A percentile compares a stretch with the other conserved stretches of the same genome.
These are phyloP conservation scores for Garra rufa DNA, from an alignment of 2,113 vertebrate genomes.

Conservation along the genomic window DNA sequence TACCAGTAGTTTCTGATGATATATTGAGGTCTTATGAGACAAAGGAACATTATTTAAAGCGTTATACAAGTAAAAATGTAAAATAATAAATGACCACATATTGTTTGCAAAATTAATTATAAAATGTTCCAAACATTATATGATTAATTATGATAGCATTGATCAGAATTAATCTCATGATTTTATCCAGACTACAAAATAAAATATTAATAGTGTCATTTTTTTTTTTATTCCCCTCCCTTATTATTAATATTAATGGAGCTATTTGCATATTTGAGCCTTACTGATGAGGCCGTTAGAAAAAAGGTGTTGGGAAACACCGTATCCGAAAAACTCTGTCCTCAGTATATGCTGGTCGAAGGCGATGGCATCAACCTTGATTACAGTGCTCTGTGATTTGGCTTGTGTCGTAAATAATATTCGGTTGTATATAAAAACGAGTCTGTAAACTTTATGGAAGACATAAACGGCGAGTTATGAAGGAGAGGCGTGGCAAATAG, in stretches of 20 bases:
- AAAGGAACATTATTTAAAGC: too few species aligned
- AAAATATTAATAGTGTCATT: background rate
- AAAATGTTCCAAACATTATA: background rate
- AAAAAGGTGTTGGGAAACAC: too few species aligned
- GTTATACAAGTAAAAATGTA: background rate
- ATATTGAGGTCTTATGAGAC: too few species aligned
- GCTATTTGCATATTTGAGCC: background rate
- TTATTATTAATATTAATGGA: background rate
- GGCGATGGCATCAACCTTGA: constrained; percentile 19
- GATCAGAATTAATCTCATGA: background rate
- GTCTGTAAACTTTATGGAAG: constrained; percentile 56
- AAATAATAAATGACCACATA: background rate
- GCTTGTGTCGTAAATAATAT: constrained; percentile 35
- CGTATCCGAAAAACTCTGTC: constrained; percentile 11
- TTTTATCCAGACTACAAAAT: background rate
- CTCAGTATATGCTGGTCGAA: constrained; percentile 1
- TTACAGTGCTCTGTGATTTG: constrained; percentile 34
- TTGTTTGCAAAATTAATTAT: background rate
- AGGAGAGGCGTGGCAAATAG: constrained; percentile 27
- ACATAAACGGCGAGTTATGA: constrained; percentile 49
- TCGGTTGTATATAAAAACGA: constrained; percentile 51
- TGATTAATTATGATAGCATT: background rate
- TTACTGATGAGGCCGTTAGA: background rate
- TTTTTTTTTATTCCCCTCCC: too few species aligned
- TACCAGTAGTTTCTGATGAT: too few species aligned